Conservation (phyloP, 92 coral and sea anemone genomes). For the Anthopleura xanthogrammica region DNA sequence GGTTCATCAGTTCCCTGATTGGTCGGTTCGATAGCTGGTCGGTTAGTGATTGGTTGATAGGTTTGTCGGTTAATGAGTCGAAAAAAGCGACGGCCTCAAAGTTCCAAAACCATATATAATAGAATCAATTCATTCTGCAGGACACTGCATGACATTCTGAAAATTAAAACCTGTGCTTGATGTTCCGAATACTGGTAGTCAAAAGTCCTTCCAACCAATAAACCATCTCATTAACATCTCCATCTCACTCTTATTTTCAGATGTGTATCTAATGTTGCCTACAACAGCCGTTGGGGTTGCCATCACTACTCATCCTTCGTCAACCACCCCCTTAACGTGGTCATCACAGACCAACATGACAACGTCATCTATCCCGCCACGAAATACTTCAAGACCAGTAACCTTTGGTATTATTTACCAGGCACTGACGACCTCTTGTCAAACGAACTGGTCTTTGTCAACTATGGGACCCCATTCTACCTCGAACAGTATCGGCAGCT, state of each 20-base stretch:
- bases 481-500: constrained; percentile 41
- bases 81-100: too few relatives aligned
- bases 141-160: too few relatives aligned
- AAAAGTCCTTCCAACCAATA: too few relatives aligned
- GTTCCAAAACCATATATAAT: too few relatives aligned
- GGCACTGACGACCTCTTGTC: constrained; percentile 40
- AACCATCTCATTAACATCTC: too few relatives aligned
- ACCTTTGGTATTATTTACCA: constrained; percentile 31
- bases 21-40: too few relatives aligned
- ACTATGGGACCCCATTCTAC: constrained; percentile 63
- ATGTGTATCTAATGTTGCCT: constrained; percentile 30
- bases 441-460: constrained; percentile 70
- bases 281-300: constrained; percentile 51
- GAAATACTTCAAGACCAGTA: constrained; percentile 7
- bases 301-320: constrained; percentile 35
- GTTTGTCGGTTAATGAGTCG: too few relatives aligned
- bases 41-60: too few relatives aligned
- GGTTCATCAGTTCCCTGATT: too few relatives aligned
- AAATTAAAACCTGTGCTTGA: too few relatives aligned
- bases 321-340: constrained; percentile 34
- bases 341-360: constrained; percentile 31
- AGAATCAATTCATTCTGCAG: too few relatives aligned
- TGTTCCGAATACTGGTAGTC: too few relatives aligned
- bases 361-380: constrained; percentile 31
- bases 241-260: neutral